Evolutionary conservation across 2,113 vertebrate genomes (phyloP).

Genomic region (Phylloscopus trochiloides): DNA sequence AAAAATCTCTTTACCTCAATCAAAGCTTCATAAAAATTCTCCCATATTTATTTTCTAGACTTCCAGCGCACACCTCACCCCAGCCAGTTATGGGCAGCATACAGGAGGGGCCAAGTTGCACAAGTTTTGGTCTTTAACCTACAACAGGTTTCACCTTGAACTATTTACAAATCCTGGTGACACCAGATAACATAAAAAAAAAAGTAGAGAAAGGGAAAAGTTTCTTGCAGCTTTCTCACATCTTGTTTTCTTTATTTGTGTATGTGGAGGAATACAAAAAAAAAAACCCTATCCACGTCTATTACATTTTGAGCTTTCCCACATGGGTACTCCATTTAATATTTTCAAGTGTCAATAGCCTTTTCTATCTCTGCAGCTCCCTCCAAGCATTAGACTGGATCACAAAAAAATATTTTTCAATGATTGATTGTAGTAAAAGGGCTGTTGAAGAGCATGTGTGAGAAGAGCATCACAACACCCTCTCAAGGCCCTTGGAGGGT

Average conservation of each 20-base stretch:
- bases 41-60: neutral
- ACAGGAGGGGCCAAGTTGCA: neutral
- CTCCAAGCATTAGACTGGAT: constrained; percentile 31
- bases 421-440: constrained; percentile 36
- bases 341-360: constrained; percentile 40
- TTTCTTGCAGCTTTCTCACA: neutral
- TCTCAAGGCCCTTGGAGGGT: constrained; percentile 26
- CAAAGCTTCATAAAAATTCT: neutral
- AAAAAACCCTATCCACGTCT: neutral
- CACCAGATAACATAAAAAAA: neutral
- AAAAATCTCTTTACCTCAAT: neutral
- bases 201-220: neutral
- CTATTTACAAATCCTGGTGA: neutral
- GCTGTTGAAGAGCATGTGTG: constrained; percentile 26
- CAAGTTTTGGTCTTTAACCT: neutral
- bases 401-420: constrained; percentile 8
- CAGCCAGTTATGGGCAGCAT: too few species aligned
- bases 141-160: neutral
- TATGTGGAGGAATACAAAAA: neutral
- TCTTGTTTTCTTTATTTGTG: neutral
- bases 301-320: constrained; percentile 7
- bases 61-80: neutral
- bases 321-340: constrained; percentile 4
- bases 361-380: constrained; percentile 29
- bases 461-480: constrained; percentile 21